Conservation (phyloP, 2,113 vertebrate species). For the Cnemophilus loriae region DNA sequence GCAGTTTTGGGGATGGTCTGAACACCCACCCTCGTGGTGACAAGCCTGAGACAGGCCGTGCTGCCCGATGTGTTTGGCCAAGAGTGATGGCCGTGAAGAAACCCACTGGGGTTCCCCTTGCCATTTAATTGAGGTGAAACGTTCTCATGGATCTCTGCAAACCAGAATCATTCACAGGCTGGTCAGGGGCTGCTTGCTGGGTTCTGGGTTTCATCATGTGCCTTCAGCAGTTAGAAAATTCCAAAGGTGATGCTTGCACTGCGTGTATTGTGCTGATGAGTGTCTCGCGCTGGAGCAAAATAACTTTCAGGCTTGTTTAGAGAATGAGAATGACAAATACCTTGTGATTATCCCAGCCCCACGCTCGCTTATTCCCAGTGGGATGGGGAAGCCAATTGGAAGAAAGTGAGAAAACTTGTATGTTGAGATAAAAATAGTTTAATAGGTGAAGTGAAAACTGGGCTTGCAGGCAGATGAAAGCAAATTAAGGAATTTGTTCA, state of each 20-base stretch:
- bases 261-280: background rate
- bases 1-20: background rate
- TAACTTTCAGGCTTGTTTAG: background rate
- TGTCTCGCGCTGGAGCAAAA: background rate
- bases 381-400: background rate
- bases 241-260: background rate
- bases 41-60: background rate
- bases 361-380: background rate
- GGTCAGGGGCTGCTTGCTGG: background rate
- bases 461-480: background rate
- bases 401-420: background rate
- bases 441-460: background rate
- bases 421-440: background rate
- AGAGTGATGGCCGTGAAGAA: background rate
- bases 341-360: background rate
- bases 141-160: background rate
- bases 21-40: background rate
- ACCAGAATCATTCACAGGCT: background rate
- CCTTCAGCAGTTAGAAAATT: background rate
- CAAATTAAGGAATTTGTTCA: background rate
- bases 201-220: background rate
- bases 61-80: background rate
- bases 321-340: background rate
- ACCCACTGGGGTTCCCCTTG: background rate
- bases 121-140: background rate